These are phyloP conservation scores for Buceros bicornis DNA, from an alignment of 2,797 vertebrate genomes.

Conservation along the genomic window DNA sequence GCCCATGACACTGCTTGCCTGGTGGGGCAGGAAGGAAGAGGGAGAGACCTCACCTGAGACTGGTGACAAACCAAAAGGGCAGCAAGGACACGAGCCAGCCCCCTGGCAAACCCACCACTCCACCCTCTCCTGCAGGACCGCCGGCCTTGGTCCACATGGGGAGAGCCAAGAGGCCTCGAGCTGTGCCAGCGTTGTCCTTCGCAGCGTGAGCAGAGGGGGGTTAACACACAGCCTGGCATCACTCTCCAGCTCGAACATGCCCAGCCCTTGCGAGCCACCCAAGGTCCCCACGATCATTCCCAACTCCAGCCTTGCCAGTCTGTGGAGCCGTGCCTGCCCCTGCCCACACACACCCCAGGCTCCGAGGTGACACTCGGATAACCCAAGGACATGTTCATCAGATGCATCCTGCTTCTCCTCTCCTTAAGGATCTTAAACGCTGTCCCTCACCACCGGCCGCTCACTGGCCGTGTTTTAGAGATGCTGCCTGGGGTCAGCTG, in stretches of 20 bases:
- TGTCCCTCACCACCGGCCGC: background rate
- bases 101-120: too few relatives aligned
- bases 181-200: background rate
- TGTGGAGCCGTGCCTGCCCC: background rate
- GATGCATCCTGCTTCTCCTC: background rate
- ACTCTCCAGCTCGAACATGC: accelerated
- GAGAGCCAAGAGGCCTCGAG: background rate
- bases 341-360: background rate
- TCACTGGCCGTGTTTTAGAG: background rate
- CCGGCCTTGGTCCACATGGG: background rate
- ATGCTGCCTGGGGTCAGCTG: background rate
- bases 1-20: too few relatives aligned
- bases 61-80: background rate
- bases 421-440: background rate
- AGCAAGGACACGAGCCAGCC: background rate
- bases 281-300: background rate
- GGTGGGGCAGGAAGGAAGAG: too few relatives aligned
- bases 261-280: background rate
- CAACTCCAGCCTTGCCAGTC: background rate
- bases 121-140: background rate
- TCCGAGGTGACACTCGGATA: background rate
- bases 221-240: background rate
- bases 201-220: too few relatives aligned
- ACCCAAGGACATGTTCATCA: background rate
- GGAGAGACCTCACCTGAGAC: too few relatives aligned